phyloP scores from a whole-genome alignment of 2,797 vertebrate species.

The Gallinago nigripennis region DNA sequence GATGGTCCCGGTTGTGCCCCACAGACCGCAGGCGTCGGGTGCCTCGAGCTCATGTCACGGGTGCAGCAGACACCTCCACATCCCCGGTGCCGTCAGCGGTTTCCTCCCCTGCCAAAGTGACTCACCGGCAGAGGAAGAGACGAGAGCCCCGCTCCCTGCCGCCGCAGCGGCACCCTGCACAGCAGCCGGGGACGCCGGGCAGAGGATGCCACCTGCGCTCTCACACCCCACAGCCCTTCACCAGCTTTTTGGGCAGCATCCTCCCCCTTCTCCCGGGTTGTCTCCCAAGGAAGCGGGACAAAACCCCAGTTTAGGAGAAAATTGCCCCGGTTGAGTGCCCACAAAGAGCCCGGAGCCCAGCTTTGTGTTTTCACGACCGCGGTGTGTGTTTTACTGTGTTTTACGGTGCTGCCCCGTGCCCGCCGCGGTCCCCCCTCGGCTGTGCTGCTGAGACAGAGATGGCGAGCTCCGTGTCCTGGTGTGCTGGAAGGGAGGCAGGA shows the following conservation, averaged over 20 bases:
- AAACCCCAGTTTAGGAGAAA: neutral
- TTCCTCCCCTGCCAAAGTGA: constrained; percentile 21
- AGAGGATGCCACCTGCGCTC: neutral
- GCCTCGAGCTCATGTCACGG: neutral
- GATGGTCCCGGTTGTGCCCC: neutral
- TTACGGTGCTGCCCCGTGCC: accelerated
- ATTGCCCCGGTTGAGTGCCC: accelerated
- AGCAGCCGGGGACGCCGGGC: accelerated
- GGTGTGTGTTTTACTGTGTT: accelerated
- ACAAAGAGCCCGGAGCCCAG: neutral
- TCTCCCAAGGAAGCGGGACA: neutral
- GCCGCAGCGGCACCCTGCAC: neutral
- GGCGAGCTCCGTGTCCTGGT: accelerated
- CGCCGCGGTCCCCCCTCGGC: neutral
- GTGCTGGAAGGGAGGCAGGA: neutral
- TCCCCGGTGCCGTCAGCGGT: neutral
- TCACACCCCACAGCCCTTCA: neutral
- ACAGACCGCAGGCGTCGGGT: accelerated
- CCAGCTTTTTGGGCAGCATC: neutral
- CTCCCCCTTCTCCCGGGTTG: neutral
- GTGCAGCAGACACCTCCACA: neutral
- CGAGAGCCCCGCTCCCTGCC: neutral
- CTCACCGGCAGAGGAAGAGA: neutral
- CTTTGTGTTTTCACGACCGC: accelerated
- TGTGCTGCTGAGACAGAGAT: neutral